Evolutionary conservation across 2,888 invertebrate species (phyloP).

Genomic region (Pseudococcus longispinus): DNA sequence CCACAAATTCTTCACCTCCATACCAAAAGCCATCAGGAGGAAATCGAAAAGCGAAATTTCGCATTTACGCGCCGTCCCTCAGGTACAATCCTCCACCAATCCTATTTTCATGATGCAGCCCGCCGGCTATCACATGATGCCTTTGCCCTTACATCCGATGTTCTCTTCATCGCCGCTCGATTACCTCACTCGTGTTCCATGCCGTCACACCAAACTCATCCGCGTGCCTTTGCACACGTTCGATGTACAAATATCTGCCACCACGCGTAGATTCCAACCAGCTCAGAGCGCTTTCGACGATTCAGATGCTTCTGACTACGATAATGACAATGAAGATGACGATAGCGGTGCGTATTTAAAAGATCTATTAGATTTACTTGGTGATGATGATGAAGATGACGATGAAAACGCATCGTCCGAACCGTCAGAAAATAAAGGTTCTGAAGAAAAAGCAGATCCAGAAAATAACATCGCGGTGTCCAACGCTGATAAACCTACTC

Average conservation of each 20-base stretch:
- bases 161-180: neutral
- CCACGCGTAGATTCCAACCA: neutral
- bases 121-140: neutral
- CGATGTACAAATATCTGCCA: neutral
- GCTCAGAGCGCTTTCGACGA: neutral
- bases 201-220: neutral
- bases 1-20: neutral
- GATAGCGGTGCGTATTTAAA: neutral
- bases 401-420: neutral
- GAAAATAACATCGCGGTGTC: neutral
- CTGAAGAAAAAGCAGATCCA: neutral
- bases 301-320: neutral
- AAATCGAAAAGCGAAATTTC: neutral
- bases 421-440: neutral
- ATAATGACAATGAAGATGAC: neutral
- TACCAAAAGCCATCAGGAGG: neutral
- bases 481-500: neutral
- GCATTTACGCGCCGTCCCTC: neutral
- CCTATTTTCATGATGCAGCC: slow-evolving; percentile 2
- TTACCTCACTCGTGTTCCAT: neutral
- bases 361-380: neutral
- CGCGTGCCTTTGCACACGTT: neutral
- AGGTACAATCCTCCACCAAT: neutral
- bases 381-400: neutral
- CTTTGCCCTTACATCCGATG: neutral